These are phyloP conservation scores for Petrocephalus schoutedeni DNA, from an alignment of 2,797 vertebrate genomes.

Conservation along the genomic window DNA sequence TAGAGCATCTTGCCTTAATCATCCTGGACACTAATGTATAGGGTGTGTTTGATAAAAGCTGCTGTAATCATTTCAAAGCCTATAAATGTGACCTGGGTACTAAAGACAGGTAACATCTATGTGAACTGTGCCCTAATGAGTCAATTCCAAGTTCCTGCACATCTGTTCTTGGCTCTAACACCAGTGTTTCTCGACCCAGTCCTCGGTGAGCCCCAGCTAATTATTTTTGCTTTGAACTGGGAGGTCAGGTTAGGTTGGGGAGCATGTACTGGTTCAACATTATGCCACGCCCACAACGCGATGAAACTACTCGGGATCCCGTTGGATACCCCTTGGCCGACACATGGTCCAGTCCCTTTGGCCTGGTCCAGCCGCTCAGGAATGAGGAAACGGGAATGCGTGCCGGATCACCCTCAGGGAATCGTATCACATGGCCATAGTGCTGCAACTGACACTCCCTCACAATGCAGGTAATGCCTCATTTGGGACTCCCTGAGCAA, in stretches of 20 bases:
- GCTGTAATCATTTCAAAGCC: neutral
- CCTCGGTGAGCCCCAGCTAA: neutral
- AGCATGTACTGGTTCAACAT: no score
- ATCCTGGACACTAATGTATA: neutral
- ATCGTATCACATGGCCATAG: no score
- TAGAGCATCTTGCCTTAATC: neutral
- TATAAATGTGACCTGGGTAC: neutral
- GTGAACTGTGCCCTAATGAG: neutral
- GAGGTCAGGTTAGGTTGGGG: neutral
- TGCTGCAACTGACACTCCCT: no score
- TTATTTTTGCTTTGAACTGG: neutral
- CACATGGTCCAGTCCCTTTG: no score
- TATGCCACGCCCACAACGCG: no score
- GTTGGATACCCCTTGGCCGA: no score
- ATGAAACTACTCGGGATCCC: no score
- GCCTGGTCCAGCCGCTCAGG: no score
- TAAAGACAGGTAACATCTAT: neutral
- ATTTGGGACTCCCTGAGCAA: no score
- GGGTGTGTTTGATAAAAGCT: neutral
- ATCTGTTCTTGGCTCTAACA: neutral
- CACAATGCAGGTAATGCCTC: no score
- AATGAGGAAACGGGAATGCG: no score
- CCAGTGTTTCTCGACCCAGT: neutral
- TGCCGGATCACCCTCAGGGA: no score
- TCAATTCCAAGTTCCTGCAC: neutral